Percentiles rank a stretch among this genome's conserved stretches.
phyloP scores from a whole-genome alignment of 2,797 vertebrate genomes.

The Thunnus albacares region DNA sequence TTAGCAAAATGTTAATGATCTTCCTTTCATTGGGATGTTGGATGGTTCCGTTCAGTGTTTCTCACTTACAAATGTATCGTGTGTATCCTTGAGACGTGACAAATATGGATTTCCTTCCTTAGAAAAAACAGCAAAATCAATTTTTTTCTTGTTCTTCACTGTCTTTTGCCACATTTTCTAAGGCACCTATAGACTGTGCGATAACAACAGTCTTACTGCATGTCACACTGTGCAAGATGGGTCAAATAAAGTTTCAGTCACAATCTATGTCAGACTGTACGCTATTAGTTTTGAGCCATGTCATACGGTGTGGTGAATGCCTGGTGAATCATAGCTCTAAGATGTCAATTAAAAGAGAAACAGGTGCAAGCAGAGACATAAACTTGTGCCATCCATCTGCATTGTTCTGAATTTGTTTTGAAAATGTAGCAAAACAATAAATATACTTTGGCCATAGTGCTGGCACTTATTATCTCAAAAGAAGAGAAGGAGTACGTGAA shows the following conservation, averaged over 20 bases:
- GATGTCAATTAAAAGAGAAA: neutral
- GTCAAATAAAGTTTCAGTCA: neutral
- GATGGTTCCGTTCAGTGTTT: neutral
- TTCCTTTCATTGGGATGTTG: neutral
- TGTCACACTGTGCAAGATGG: neutral
- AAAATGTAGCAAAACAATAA: neutral
- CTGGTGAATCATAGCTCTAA: neutral
- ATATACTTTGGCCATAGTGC: neutral
- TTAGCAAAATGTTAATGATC: neutral
- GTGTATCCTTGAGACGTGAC: neutral
- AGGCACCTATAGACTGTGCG: neutral
- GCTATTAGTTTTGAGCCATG: neutral
- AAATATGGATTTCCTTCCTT: neutral
- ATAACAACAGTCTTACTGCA: no score
- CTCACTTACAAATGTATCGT: neutral
- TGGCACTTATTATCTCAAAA: constrained; percentile 1
- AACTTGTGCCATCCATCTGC: neutral
- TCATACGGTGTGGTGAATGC: neutral
- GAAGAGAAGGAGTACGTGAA: neutral
- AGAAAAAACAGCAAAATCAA: neutral
- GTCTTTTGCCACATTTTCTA: neutral
- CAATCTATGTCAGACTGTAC: constrained; percentile 2
- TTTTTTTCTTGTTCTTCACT: neutral
- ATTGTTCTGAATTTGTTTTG: neutral
- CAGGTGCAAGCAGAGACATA: constrained; percentile 2